These are phyloP conservation scores for Tenrec ecaudatus DNA, from an alignment of 2,113 vertebrate species.

Conservation along the genomic window DNA sequence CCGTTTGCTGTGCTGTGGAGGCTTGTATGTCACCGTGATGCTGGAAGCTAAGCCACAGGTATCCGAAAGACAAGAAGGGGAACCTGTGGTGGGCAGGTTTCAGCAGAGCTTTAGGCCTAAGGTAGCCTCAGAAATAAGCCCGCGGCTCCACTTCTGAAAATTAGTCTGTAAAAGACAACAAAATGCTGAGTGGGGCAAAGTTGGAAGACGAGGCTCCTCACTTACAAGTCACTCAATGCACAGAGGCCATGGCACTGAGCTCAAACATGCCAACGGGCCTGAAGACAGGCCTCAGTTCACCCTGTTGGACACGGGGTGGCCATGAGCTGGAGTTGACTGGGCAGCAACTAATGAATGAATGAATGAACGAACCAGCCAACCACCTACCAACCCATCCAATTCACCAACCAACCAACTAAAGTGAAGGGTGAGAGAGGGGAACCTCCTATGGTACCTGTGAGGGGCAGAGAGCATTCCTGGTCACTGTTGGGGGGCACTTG, in stretches of 20 bases:
- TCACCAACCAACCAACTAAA: neutral
- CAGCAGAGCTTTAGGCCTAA: neutral
- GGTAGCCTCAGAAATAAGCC: neutral
- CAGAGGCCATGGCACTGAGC: neutral
- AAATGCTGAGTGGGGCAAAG: neutral
- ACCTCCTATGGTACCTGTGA: neutral
- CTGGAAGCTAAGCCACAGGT: neutral
- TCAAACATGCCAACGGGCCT: neutral
- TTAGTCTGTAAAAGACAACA: neutral
- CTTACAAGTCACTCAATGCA: neutral
- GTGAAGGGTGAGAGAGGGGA: neutral
- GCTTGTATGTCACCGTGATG: neutral
- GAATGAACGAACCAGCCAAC: too few relatives aligned
- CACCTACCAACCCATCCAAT: too few relatives aligned
- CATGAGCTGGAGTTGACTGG: neutral
- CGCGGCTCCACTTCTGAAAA: neutral
- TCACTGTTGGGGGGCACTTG: neutral
- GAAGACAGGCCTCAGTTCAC: neutral
- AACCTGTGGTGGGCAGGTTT: neutral
- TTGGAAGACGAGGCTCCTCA: neutral
- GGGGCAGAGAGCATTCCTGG: neutral
- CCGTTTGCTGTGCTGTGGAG: neutral
- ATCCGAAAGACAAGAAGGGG: neutral
- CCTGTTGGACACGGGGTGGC: neutral
- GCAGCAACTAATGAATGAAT: neutral